A percentile compares a stretch with the other conserved stretches of the same genome.
Conservation (phyloP, 2,888 invertebrate genomes). For the Arge pagana region DNA sequence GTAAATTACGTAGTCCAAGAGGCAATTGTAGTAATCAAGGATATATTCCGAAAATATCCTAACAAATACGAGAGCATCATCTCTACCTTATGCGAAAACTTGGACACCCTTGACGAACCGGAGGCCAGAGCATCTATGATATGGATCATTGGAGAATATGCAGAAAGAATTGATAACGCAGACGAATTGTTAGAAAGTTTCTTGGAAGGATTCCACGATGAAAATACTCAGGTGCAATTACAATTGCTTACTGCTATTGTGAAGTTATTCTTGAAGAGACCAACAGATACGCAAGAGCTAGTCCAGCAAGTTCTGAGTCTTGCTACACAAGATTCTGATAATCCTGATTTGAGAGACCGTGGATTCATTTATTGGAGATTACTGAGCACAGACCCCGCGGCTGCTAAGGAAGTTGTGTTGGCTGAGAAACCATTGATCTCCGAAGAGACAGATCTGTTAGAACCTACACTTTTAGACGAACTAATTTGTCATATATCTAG, state of each 20-base stretch:
- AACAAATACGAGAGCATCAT: constrained; percentile 99
- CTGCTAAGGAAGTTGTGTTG: constrained; percentile 97
- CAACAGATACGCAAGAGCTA: constrained; percentile 96
- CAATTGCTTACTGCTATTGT: constrained; percentile 98
- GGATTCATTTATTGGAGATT: constrained; percentile 99
- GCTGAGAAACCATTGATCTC: constrained; percentile 99
- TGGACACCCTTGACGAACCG: constrained; percentile 98
- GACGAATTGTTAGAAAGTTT: constrained; percentile 98
- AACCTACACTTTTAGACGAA: constrained; percentile 96
- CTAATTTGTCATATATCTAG: constrained; percentile 98
- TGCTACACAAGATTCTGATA: constrained; percentile 93
- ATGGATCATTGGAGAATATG: constrained; percentile 96
- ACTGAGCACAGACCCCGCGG: constrained; percentile 97
- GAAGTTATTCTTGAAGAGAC: constrained; percentile 96
- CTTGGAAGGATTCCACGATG: constrained; percentile 96
- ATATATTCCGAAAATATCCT: constrained; percentile 96
- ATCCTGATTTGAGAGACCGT: constrained; percentile 96
- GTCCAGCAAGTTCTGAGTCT: constrained; percentile 94
- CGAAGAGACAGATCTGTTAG: constrained; percentile 97
- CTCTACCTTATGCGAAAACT: constrained; percentile 96
- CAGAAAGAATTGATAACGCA: constrained; percentile 98
- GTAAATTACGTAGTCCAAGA: constrained; percentile 99
- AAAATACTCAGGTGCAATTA: constrained; percentile 95
- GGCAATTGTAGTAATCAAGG: constrained; percentile 99
- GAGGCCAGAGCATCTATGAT: constrained; percentile 99